Evolutionary conservation across 2,888 invertebrate species (phyloP), one percentile per base, ranked within the genome.

Genomic region (Morpho deidamia): DNA sequence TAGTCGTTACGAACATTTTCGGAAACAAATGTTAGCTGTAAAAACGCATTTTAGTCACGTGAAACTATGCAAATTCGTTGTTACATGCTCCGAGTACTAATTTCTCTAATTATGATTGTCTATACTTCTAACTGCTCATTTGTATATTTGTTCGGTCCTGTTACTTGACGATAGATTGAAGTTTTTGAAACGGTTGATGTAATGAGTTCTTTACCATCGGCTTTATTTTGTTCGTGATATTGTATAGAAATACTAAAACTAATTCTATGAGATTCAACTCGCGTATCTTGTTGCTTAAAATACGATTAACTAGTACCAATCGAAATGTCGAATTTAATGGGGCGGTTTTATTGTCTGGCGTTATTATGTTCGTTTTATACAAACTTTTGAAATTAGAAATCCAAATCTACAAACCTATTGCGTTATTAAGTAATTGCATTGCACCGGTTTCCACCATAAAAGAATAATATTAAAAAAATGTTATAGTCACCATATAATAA

Each of bases 71-170:
- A 77, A 82, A 83, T 81, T 60, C 44, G 59, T 60, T 45, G 60
- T 68, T 80, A 74, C 80, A 81, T 78, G 77, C 65, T 65, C 58
- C 60, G 60, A 71, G 72, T 81, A 73, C 71, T 63, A 67, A 75
- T 69, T 67, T 63, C 62, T 57, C 49, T 49, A 48, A 64, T 67
- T 62, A 49, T 52, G 39, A 44, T 58, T 51, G 54, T 49, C 48
- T 47, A 47, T 53, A 51, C 51, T 52, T 40, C 32, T 9, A 51
- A 48, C 47, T 44, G 5, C 23, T 23, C 23, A 51, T 54, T 45
- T 49, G 44, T 60, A 51, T 51, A 40, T 53, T 38, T 55, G 53
- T 53, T 56, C 12, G 44, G 33, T 48, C 53, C 51, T 57, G 47
- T 56, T 51, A 50, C 53, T 14, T 40, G 37, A 37, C 44, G 37